Base-by-base conservation (phyloP, 2,113 vertebrate genomes). In the Dolichallabes microphthalmus region DNA sequence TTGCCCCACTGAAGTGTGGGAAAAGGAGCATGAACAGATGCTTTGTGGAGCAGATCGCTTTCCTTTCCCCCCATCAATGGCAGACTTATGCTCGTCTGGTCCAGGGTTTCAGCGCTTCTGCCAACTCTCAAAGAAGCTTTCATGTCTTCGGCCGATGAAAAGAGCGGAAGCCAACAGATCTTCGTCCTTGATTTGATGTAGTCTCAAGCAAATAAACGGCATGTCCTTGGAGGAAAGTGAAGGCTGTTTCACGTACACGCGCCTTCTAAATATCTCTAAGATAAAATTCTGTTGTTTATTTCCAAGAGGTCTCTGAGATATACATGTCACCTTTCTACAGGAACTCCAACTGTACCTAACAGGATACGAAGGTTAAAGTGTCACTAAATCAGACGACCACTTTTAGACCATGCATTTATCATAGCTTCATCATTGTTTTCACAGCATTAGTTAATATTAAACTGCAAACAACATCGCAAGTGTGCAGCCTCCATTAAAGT, bases 21-120 rank as follows among this genome's bases (percentile, higher is more conserved):
- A 79, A 79, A 84, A 84, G 74, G 27, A 52, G 75, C 64, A 85
- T 85, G 83, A 85, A 78, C 76, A 80, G 83, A 79, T 77, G 83
- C 75, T 85, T 79, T 85, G 83, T 85, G 64, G 64, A 71, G 76
- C 64, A 39, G 63, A 69, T 78, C 52, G 30, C 53, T 85, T 80
- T 85, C 64, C 83, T 57, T 80, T 69, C 63, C 76, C 76, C 76
- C 71, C 84, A 80, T 85, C 84, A 85, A 71, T 80, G 64, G 63
- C 52, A 79, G 76, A 80, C 76, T 66, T 85, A 78, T 85, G 83
- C 45, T 68, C 15, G 61, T 50, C 61, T 55, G 32, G 61, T 85
- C 75, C 82, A 84, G 74, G 76, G 83, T 85, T 85, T 80, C 63
- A 80, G 84, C 17, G 35, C 64, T 69, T 75, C 71, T 84, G 76